These are phyloP conservation scores for Trinorchestia longiramus DNA, from an alignment of 1,140 invertebrate genomes.

Conservation along the genomic window DNA sequence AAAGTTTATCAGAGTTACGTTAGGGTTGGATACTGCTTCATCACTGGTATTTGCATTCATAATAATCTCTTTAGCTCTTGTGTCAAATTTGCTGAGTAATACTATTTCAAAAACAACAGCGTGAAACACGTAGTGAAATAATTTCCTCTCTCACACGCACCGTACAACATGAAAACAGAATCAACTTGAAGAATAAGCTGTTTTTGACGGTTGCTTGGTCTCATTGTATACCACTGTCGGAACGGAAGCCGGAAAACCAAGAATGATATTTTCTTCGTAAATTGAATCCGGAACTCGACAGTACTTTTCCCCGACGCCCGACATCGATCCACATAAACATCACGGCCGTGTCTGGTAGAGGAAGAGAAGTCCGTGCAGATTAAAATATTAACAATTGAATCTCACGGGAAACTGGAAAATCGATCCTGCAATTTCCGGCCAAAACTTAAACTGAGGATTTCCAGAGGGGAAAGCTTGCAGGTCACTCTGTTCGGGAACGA, in stretches of 20 bases:
- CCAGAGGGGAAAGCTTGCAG: no score
- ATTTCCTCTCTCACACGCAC: no score
- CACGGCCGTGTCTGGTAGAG: not conserved
- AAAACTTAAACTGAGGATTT: not conserved
- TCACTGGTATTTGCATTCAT: no score
- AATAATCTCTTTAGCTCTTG: no score
- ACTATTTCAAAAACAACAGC: no score
- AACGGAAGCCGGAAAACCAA: not conserved
- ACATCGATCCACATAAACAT: not conserved
- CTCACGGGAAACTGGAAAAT: not conserved
- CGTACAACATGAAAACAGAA: not conserved
- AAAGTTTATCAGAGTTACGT: no score
- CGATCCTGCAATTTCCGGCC: not conserved
- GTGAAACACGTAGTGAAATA: no score
- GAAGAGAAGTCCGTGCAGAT: not conserved
- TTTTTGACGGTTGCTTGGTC: not conserved
- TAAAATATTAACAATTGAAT: not conserved
- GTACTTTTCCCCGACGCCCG: not conserved
- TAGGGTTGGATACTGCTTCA: no score
- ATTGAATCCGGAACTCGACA: not conserved
- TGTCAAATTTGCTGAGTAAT: no score
- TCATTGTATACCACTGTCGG: not conserved
- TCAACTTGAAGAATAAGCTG: not conserved
- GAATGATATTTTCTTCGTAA: not conserved
- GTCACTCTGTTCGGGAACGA: no score